phyloP scores from a whole-genome alignment of 1,140 invertebrate genomes.

The Drosophila takahashii region DNA sequence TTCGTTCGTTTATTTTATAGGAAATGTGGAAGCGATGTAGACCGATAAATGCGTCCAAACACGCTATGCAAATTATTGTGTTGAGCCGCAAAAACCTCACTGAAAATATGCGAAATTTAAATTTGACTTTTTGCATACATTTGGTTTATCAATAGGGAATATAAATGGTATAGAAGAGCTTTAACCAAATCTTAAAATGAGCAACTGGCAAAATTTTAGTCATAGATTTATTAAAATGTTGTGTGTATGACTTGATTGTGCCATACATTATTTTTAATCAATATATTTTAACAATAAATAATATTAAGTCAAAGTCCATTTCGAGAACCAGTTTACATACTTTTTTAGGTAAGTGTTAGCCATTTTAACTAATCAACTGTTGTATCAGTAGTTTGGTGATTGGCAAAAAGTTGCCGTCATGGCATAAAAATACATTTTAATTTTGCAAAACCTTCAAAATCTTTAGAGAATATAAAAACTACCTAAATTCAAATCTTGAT shows the following conservation, averaged over 20 bases:
- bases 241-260: too few species aligned
- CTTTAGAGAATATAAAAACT: constrained; percentile 20
- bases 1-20: constrained; percentile 34
- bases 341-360: constrained; percentile 10
- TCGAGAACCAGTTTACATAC: background rate
- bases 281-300: too few species aligned
- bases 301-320: too few species aligned
- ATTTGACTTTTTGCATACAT: constrained; percentile 23
- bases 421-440: constrained; percentile 20
- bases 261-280: too few species aligned
- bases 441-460: constrained; percentile 16
- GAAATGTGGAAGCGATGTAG: constrained; percentile 38
- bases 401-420: constrained; percentile 30
- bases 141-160: background rate
- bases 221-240: too few species aligned
- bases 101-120: constrained; percentile 24
- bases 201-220: background rate
- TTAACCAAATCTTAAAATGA: background rate
- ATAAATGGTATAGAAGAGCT: too few species aligned
- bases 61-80: constrained; percentile 66
- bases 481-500: constrained; percentile 28
- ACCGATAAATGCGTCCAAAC: constrained; percentile 56
- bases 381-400: constrained; percentile 24
- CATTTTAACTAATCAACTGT: constrained; percentile 16
- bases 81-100: constrained; percentile 25